Evolutionary conservation across 2,113 vertebrate genomes (phyloP), one percentile per base, ranked within the genome.

Genomic region (Callipepla californica): DNA sequence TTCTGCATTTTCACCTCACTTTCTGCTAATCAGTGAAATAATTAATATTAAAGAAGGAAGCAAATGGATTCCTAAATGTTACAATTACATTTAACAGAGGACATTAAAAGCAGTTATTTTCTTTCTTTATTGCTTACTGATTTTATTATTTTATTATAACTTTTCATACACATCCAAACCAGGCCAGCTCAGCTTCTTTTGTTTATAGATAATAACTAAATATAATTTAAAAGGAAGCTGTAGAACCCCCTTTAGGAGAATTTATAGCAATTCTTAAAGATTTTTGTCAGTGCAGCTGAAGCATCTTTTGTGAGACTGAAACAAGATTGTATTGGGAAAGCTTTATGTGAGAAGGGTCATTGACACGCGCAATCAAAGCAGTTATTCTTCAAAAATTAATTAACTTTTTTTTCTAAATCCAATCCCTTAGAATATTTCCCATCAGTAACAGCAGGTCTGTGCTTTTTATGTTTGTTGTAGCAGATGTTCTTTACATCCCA

Each of bases 321-420:
- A 70, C 32, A 95, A 91, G 89, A 87, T 80, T 83, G 25, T 57
- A 65, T 78, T 92, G 61, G 76, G 92, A 94, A 87, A 88, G 82
- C 87, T 95, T 94, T 91, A 83, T 92, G 75, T 92, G 79, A 92
- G 79, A 87, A 91, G 78, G 85, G 89, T 90, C 93, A 83, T 61
- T 90, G 79, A 57, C 85, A 78, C 32, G 89, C 65, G 50, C 66
- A 80, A 90, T 94, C 87, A 83, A 83, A 86, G 82, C 85, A 93
- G 96, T 93, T 95, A 95, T 90, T 96, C 91, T 90, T 95, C 85
- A 90, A 91, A 95, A 95, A 94, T 96, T 95, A 95, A 96, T 95
- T 96, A 91, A 91, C n/a, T 89, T 91, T 92, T 94, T 87, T 74
- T 93, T 62, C 38, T 85, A 13, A 94, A 80, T 86, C 66, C 23